Base-by-base conservation (phyloP, 2,797 vertebrate genomes). In the Anas georgica region DNA sequence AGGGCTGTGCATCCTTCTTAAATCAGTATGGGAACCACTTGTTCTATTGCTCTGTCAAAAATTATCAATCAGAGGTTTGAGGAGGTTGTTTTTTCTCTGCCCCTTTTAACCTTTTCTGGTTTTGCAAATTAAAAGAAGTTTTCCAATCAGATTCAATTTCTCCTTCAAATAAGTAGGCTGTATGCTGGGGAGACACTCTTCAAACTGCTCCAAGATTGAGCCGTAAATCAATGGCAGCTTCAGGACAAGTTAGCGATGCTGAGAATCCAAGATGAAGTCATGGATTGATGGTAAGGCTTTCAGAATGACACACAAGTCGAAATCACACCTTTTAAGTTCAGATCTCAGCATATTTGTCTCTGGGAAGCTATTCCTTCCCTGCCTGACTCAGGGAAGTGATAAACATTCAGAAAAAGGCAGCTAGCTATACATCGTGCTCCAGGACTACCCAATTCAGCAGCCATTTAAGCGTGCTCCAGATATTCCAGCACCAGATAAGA, bases 111-210 rank as follows among this genome's bases (percentile, higher is more conserved):
- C 69, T 56, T 43, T 69, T 17, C 45, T 88, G 45, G 2, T 79
- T 93, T 93, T 66, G 37, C 73, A 94, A 96, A 94, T 81, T 77
- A 86, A 92, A 74, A 87, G 39, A 55, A 45, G 46, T 77, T 72
- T 81, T 55, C 56, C 60, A 20, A 80, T 69, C 69, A 84, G 55
- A 74, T 77, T 83, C 66, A 62, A 83, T 76, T 92, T 83, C 67
- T 79, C 23, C 50, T 89, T 88, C 86, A 88, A 91, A 83, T 41
- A 84, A 83, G 70, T 17, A 23, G 52, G 2, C 0, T 86, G 79
- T 79, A 28, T 54, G 68, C 68, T 50, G 60, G 63, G 52, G 28
- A 69, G 58, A 64, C 83, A 1, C 90, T 59, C 74, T 33, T 85
- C 72, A 72, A 70, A 56, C 8, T 0, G 0, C 87, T 72, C 52